Conservation (phyloP, 2,888 invertebrate genomes). For the Drosophila fulvimacula region DNA sequence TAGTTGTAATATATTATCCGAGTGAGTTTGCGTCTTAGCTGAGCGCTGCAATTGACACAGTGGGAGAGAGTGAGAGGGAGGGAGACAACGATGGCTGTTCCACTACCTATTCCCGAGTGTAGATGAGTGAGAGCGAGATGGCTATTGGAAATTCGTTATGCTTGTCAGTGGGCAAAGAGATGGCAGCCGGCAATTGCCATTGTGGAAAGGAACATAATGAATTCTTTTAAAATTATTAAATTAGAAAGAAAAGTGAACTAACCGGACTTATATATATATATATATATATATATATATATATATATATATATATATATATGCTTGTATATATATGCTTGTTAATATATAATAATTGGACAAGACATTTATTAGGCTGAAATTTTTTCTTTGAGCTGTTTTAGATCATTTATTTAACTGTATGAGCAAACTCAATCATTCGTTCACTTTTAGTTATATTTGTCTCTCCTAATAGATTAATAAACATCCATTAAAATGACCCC, state of each 20-base stretch:
- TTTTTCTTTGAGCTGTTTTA: neutral
- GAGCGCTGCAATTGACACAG: neutral
- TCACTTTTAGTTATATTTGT: too few relatives aligned
- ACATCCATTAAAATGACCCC: neutral
- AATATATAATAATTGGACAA: too few relatives aligned
- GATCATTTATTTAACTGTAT: neutral
- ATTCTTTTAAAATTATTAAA: neutral
- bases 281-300: neutral
- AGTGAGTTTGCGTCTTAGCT: neutral
- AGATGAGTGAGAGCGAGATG: neutral
- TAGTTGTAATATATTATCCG: neutral
- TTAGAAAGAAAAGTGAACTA: neutral
- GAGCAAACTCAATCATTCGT: neutral
- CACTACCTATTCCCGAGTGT: neutral
- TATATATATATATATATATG: too few relatives aligned
- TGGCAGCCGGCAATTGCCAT: neutral
- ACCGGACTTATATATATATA: neutral
- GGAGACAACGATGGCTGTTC: neutral
- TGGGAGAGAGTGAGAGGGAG: neutral
- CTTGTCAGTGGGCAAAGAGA: neutral
- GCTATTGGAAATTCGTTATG: neutral
- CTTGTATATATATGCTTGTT: too few relatives aligned
- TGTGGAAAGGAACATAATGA: neutral
- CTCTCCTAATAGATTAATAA: neutral
- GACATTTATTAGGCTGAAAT: too few relatives aligned